A percentile compares a stretch with the other conserved stretches of the same genome.
These are phyloP conservation scores for Anthrax anthrax DNA, from an alignment of 2,888 invertebrate genomes.

Conservation along the genomic window DNA sequence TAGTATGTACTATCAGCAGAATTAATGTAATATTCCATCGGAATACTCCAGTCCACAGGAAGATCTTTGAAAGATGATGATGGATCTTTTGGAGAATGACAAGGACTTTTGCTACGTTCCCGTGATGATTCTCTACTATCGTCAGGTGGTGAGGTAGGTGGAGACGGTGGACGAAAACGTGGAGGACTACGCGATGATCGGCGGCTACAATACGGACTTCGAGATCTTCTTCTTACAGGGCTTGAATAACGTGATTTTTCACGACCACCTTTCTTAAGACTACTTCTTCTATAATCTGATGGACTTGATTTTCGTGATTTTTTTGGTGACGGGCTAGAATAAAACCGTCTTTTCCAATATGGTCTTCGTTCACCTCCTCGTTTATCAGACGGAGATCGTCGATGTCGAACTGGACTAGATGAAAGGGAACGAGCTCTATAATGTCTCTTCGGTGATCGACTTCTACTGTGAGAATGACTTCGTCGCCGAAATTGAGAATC, in stretches of 20 bases:
- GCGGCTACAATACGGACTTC: not conserved
- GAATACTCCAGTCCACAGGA: not conserved
- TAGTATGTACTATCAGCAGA: not conserved
- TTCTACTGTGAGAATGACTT: not conserved
- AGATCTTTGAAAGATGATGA: no score
- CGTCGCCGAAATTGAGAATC: not conserved
- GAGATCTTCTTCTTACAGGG: constrained; percentile 1
- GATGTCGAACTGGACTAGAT: not conserved
- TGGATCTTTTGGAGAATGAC: not conserved
- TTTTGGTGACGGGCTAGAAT: not conserved
- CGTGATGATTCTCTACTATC: constrained; percentile 1
- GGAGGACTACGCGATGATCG: not conserved
- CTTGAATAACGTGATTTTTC: not conserved
- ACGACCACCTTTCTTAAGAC: not conserved
- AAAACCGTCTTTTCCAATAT: not conserved
- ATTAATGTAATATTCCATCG: not conserved
- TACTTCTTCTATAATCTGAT: not conserved
- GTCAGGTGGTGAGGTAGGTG: constrained; percentile 29
- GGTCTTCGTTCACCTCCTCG: not conserved
- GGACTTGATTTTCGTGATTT: not conserved
- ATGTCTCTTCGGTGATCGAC: not conserved
- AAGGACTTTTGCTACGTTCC: constrained; percentile 6
- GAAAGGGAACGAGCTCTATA: not conserved
- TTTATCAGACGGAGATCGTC: not conserved
- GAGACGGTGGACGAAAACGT: constrained; percentile 5